Percentiles rank a stretch among this genome's conserved stretches.
Conservation (phyloP, 2,797 vertebrate species). For the Florisuga fusca region DNA sequence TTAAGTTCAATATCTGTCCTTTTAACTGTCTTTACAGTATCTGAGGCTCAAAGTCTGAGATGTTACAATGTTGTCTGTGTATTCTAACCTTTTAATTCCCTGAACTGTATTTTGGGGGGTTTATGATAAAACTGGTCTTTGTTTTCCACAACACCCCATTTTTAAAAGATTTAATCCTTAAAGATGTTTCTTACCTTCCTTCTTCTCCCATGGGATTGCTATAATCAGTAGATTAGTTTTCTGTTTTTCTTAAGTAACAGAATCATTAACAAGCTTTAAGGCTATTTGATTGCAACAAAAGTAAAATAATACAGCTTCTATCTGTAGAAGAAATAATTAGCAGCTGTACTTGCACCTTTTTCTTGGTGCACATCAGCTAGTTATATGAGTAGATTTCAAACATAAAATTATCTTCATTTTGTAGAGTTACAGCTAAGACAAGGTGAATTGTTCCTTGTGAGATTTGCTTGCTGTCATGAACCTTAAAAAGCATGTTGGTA, state of each 20-base stretch:
- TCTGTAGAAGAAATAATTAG: not conserved
- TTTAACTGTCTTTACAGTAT: not conserved
- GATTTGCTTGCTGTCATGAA: not conserved
- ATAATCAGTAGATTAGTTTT: not conserved
- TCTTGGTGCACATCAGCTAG: not conserved
- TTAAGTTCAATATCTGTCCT: not conserved
- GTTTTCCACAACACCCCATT: not conserved
- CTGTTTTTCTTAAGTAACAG: not conserved
- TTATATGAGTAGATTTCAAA: not conserved
- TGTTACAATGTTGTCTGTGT: not conserved
- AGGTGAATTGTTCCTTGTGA: not conserved
- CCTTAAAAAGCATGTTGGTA: not conserved
- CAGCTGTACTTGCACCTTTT: not conserved
- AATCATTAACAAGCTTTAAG: not conserved
- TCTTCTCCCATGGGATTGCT: not conserved
- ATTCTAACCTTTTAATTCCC: not conserved
- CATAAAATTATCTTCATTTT: not conserved
- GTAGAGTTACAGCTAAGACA: not conserved
- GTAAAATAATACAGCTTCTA: not conserved
- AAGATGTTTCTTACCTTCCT: not conserved
- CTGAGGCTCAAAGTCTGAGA: not conserved
- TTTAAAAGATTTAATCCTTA: not conserved
- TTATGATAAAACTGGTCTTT: not conserved
- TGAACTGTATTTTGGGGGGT: not conserved
- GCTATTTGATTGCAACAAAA: not conserved